Conservation (phyloP, 1,140 invertebrate genomes). For the Monomorium pharaonis region DNA sequence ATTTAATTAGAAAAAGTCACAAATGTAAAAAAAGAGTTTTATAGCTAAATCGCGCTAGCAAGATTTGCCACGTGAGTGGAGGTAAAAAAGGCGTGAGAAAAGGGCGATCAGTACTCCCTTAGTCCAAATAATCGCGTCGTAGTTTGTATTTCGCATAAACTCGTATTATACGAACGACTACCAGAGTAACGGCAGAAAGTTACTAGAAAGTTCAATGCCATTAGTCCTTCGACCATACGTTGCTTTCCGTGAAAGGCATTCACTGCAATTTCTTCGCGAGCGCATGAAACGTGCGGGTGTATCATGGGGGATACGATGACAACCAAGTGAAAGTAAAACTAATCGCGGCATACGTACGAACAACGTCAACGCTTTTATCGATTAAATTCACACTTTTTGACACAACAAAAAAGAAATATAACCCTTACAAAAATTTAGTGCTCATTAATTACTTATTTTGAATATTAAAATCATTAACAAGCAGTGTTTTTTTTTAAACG, state of each 20-base stretch:
- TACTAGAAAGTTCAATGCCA: constrained; percentile 26
- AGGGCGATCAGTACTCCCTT: constrained; percentile 33
- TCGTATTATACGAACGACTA: background rate
- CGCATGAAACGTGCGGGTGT: background rate
- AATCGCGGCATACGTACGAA: too few species aligned
- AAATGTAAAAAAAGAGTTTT: background rate
- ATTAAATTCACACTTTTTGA: background rate
- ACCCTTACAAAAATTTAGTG: too few species aligned
- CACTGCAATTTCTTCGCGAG: background rate
- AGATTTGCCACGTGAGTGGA: background rate
- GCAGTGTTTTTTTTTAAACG: too few species aligned
- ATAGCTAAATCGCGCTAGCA: background rate
- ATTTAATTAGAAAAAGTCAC: background rate
- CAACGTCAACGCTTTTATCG: background rate
- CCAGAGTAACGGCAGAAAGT: background rate
- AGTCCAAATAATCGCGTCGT: constrained; percentile 27
- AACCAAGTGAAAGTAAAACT: constrained; percentile 9
- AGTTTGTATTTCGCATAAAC: background rate
- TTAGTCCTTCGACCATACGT: background rate
- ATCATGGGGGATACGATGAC: background rate
- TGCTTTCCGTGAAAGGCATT: constrained; percentile 34
- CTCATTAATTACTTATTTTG: too few species aligned
- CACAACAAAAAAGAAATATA: background rate
- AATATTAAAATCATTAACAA: too few species aligned
- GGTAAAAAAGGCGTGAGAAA: background rate